Conservation (phyloP, 1,140 invertebrate species). For the Popillia japonica region DNA sequence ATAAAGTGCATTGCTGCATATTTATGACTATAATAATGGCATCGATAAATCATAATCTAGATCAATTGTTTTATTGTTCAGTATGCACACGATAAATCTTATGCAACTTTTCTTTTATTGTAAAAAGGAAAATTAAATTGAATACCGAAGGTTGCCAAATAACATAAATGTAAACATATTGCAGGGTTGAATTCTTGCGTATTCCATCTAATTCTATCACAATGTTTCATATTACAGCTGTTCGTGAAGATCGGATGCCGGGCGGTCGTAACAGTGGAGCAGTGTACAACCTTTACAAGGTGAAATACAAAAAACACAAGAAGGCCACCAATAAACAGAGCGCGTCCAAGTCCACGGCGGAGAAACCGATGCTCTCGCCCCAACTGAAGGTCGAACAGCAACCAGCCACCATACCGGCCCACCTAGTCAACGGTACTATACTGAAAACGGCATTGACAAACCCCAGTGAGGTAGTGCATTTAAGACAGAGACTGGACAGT, state of each 20-base stretch:
- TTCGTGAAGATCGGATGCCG: conserved; percentile 97
- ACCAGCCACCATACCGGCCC: conserved; percentile 66
- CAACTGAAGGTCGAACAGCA: conserved; percentile 59
- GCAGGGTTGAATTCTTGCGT: not conserved
- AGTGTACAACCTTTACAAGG: conserved; percentile 99
- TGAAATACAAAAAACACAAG: conserved; percentile 98
- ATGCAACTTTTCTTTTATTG: no score
- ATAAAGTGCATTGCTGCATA: no score
- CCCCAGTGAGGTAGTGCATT: conserved; percentile 89
- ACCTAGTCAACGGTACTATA: conserved; percentile 89
- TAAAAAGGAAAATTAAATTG: no score
- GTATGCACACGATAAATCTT: no score
- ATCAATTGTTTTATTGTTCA: no score
- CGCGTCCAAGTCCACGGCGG: conserved; percentile 61
- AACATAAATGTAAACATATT: no score
- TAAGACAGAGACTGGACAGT: conserved; percentile 85
- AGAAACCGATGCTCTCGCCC: conserved; percentile 64
- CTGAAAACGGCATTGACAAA: conserved; percentile 93
- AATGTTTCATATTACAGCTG: conserved; percentile 71
- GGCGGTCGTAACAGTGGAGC: conserved; percentile 98
- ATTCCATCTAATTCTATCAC: not conserved
- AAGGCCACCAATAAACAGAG: conserved; percentile 72
- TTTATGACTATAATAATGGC: no score
- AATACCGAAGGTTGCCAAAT: no score
- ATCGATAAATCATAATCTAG: no score